A percentile compares a stretch with the other conserved stretches of the same genome.
Evolutionary conservation across 2,113 vertebrate genomes (phyloP).

Genomic region (Gadus chalcogrammus): DNA sequence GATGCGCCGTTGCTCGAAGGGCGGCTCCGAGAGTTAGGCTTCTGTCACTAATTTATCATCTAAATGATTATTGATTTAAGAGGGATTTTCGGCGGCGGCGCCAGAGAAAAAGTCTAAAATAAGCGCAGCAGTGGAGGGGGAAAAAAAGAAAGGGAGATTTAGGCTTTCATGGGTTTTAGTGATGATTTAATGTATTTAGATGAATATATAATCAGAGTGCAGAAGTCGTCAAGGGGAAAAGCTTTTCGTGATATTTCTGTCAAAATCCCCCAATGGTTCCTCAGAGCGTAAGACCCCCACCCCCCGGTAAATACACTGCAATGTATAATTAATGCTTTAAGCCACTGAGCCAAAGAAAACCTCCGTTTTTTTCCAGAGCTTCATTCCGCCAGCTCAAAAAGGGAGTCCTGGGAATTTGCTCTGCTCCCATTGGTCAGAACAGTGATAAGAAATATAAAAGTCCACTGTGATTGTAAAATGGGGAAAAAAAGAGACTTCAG

Average conservation of each 20-base stretch:
- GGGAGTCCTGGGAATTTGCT: conserved; percentile 5
- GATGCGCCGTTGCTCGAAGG: conserved; percentile 31
- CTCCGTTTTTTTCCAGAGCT: conserved; percentile 44
- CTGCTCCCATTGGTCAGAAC: not conserved
- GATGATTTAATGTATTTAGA: conserved; percentile 65
- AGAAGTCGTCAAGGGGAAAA: conserved; percentile 49
- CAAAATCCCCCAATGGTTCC: conserved; percentile 59
- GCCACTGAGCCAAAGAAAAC: conserved; percentile 40
- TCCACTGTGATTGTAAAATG: not conserved
- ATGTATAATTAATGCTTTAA: conserved; percentile 66
- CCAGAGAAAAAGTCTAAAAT: conserved; percentile 55
- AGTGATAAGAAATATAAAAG: not conserved
- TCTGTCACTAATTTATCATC: conserved; percentile 65
- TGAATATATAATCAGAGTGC: conserved; percentile 60
- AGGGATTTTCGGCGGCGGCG: conserved; percentile 32
- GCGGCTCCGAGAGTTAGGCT: conserved; percentile 37
- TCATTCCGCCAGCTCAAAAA: conserved; percentile 33
- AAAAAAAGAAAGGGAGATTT: conserved; percentile 33
- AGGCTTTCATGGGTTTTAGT: conserved; percentile 54
- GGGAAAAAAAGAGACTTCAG: not conserved
- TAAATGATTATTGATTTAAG: conserved; percentile 71
- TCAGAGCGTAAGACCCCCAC: conserved; percentile 50
- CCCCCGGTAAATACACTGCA: conserved; percentile 54
- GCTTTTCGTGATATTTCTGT: conserved; percentile 59
- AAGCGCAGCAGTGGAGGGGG: conserved; percentile 45